phyloP scores from a whole-genome alignment of 1,140 invertebrate genomes.

The Drosophila ficusphila region DNA sequence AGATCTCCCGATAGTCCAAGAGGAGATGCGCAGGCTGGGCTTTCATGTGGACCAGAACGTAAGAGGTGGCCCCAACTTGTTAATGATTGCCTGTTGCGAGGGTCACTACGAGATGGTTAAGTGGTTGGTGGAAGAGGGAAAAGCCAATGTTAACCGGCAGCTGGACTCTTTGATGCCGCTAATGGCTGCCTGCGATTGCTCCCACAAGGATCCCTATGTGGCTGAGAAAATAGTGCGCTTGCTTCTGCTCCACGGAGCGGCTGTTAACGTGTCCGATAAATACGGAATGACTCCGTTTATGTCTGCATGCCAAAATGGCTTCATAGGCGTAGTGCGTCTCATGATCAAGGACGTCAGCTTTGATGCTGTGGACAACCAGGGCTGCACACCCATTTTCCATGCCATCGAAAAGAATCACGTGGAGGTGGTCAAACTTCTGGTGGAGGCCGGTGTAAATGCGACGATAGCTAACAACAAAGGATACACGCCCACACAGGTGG shows the following conservation, averaged over 20 bases:
- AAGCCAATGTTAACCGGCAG: constrained; percentile 65
- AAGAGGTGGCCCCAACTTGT: constrained; percentile 36
- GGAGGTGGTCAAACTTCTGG: constrained; percentile 83
- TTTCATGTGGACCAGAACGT: constrained; percentile 40
- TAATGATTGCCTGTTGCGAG: constrained; percentile 58
- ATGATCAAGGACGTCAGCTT: constrained; percentile 81
- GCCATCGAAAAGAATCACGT: constrained; percentile 84
- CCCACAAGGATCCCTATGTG: constrained; percentile 19
- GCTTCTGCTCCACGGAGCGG: constrained; percentile 56
- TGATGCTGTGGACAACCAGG: constrained; percentile 84
- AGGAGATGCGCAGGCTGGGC: constrained; percentile 54
- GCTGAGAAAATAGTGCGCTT: constrained; percentile 63
- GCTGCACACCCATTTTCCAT: constrained; percentile 85
- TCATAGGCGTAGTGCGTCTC: constrained; percentile 76
- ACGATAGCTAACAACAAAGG: constrained; percentile 83
- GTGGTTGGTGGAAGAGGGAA: constrained; percentile 46
- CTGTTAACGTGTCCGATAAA: constrained; percentile 83
- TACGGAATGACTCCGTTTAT: constrained; percentile 85
- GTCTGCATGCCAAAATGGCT: constrained; percentile 84
- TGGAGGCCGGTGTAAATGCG: constrained; percentile 79
- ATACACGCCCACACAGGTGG: constrained; percentile 84
- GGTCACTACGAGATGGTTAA: constrained; percentile 61
- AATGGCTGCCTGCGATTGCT: constrained; percentile 63
- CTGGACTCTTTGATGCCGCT: constrained; percentile 66
- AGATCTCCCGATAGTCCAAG: constrained; percentile 15